phyloP scores from a whole-genome alignment of 1,140 invertebrate genomes.

The Augochlora pura region DNA sequence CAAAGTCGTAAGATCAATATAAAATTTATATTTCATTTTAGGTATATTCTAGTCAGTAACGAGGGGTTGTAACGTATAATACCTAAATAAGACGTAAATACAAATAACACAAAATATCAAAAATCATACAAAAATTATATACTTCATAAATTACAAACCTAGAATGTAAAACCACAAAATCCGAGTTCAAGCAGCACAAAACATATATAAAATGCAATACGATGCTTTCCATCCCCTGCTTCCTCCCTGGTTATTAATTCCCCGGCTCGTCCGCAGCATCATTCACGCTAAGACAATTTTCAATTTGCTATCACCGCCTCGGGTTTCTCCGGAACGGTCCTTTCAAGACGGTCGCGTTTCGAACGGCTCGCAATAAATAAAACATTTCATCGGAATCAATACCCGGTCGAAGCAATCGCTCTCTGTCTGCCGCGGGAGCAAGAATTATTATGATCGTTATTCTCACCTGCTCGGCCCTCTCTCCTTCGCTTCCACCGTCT shows the following conservation, averaged over 20 bases:
- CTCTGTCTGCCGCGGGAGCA: not conserved
- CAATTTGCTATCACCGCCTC: not conserved
- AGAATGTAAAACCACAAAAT: too few relatives aligned
- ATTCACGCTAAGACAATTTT: not conserved
- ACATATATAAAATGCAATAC: too few relatives aligned
- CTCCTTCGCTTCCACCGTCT: not conserved
- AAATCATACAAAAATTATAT: too few relatives aligned
- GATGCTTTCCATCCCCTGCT: not conserved
- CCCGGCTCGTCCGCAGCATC: not conserved
- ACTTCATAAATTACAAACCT: too few relatives aligned
- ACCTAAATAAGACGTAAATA: too few relatives aligned
- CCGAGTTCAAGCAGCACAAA: too few relatives aligned
- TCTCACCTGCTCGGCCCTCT: not conserved
- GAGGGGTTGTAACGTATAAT: too few relatives aligned
- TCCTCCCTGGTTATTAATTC: not conserved
- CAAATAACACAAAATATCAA: too few relatives aligned
- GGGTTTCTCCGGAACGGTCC: not conserved
- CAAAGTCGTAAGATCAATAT: too few relatives aligned
- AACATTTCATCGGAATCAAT: slow-evolving; percentile 1
- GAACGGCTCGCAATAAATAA: not conserved
- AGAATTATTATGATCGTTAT: slow-evolving; percentile 13
- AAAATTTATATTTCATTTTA: too few relatives aligned
- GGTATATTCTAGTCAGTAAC: too few relatives aligned
- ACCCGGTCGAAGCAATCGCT: not conserved
- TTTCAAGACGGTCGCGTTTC: not conserved